phyloP scores from a whole-genome alignment of 2,888 invertebrate species.

The Bellardia pandia region DNA sequence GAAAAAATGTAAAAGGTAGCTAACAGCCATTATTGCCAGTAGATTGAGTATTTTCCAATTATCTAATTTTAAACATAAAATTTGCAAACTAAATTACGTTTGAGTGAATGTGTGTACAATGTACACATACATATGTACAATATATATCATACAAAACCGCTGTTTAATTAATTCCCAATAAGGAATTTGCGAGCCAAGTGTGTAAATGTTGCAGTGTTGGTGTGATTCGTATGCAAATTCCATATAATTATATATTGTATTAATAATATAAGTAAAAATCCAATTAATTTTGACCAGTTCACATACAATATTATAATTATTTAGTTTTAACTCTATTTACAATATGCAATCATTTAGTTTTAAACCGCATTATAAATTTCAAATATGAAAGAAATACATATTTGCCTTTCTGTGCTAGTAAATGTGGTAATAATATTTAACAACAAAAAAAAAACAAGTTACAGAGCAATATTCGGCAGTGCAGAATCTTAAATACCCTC shows the following conservation, averaged over 20 bases:
- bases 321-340: conserved; percentile 49
- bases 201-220: not conserved
- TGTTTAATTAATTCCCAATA: conserved; percentile 22
- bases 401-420: not conserved
- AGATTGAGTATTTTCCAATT: too few relatives aligned
- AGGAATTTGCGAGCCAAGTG: not conserved
- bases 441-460: not conserved
- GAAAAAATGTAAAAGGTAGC: too few relatives aligned
- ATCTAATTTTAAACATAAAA: too few relatives aligned
- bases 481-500: too few relatives aligned
- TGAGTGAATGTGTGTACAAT: too few relatives aligned
- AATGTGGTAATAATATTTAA: not conserved
- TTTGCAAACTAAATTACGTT: too few relatives aligned
- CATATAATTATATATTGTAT: conserved; percentile 31
- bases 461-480: too few relatives aligned
- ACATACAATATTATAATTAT: conserved; percentile 44
- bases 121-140: too few relatives aligned
- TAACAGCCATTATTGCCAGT: too few relatives aligned
- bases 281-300: conserved; percentile 61
- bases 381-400: conserved; percentile 28
- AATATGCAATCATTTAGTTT: conserved; percentile 48
- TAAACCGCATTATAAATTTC: conserved; percentile 56
- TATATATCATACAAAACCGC: not conserved
- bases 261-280: conserved; percentile 56
- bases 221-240: conserved; percentile 2